Evolutionary conservation across 2,797 vertebrate genomes (phyloP), one percentile per base, ranked within the genome.

Genomic region (Parauchenoglanis punctatus): DNA sequence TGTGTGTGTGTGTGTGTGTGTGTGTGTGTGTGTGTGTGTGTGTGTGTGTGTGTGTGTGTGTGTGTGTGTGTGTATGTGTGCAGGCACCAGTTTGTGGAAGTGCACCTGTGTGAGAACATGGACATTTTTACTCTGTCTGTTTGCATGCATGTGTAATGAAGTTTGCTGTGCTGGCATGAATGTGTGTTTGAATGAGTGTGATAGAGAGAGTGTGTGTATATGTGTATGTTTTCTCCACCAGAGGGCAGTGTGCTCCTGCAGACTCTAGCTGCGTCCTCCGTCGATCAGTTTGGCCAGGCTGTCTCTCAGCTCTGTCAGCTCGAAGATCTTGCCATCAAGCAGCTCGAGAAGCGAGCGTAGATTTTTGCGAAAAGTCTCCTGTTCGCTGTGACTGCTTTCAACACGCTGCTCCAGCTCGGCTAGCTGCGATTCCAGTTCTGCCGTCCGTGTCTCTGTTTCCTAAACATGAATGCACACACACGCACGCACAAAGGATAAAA

Each of bases 291-390:
- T 98, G 94, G 96, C 96, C 95, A 99, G 95, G 87, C 96, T 96
- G 96, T 99, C 98, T 87, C 98, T 95, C 90, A 99, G 97, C 94
- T 99, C 97, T 59, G 96, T 97, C 93, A 99, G 95, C 96, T 99
- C 98, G 89, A 98, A 98, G 95, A 99, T 98, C 96, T 99, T 99
- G 80, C 96, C 93, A 93, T 99, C 98, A 93, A 99, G 97, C 93
- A 98, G 97, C 96, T 99, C 96, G 93, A 99, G 97, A 94, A 99
- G 96, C 54, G 97, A 97, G 94, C 97, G 97, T 93, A 99, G 96
- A 92, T 96, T 98, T 94, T 95, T 97, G 89, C 95, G 96, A 93
- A 99, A 99, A 92, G 94, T 94, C 88, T 98, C 97, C 88, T 97
- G 95, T 93, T 99, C 97, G 87, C 92, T 96, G 94, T 97, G 97